These are phyloP conservation scores for Peribatodes rhomboidaria DNA, from an alignment of 2,888 invertebrate species.

Conservation along the genomic window DNA sequence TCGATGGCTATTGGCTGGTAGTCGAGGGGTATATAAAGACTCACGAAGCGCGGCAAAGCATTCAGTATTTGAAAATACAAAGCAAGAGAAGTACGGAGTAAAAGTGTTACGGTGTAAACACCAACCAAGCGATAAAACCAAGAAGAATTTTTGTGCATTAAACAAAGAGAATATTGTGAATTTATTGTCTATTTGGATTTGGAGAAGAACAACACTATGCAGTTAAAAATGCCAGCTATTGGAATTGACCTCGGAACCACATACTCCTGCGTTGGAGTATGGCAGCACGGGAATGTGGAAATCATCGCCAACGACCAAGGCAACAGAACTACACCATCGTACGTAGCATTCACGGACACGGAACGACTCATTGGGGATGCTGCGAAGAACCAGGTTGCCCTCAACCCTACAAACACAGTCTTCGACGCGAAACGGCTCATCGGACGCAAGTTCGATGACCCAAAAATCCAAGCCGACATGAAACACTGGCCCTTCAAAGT, in stretches of 20 bases:
- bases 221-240: constrained; percentile 72
- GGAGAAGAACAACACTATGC: constrained; percentile 29
- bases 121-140: constrained; percentile 45
- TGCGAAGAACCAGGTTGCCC: constrained; percentile 93
- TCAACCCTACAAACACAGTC: constrained; percentile 91
- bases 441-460: constrained; percentile 92
- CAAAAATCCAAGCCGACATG: constrained; percentile 92
- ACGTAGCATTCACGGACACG: constrained; percentile 94
- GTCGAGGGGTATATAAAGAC: constrained; percentile 59
- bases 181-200: constrained; percentile 27
- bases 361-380: constrained; percentile 95
- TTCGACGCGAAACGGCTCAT: constrained; percentile 92
- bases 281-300: constrained; percentile 93
- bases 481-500: constrained; percentile 94
- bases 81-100: constrained; percentile 55
- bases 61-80: constrained; percentile 72
- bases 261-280: constrained; percentile 95
- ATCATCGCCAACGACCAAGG: constrained; percentile 96
- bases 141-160: too few species aligned
- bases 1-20: constrained; percentile 59
- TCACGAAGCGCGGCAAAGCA: constrained; percentile 65
- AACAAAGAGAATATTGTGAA: constrained; percentile 24
- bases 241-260: constrained; percentile 93
- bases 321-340: constrained; percentile 95
- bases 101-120: constrained; percentile 54